Base-by-base conservation (phyloP, 1,140 invertebrate genomes). In the Galleria mellonella region DNA sequence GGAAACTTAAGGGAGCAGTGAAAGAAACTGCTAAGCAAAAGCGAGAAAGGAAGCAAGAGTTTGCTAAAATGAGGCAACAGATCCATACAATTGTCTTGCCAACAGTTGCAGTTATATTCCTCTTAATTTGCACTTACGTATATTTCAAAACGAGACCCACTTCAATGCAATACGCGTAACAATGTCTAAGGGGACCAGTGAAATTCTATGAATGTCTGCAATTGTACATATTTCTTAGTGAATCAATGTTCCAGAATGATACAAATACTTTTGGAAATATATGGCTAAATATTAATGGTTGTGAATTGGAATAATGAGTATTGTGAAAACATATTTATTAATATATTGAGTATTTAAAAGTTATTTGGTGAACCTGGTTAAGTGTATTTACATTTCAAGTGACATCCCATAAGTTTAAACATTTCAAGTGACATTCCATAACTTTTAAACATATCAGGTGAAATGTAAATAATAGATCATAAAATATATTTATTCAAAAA, bases 11-110 rank as follows among this genome's bases (percentile, higher is more conserved):
- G 76, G 92, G 92, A 42, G 91, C 92, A 41, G 90, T 91, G 15
- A 95, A 95, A 83, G 93, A 95, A 86, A 93, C 91, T 0, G 90
- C 91, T n/a, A 93, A 92, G 73, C 93, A 96, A 72, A 94, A 94
- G 66, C 91, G 92, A 46, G 92, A 95, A 60, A 87, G 94, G 14
- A 94, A 93, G 78, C 92, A 92, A 71, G 94, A 95, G 54, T 94
- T 94, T 61, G 77, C 92, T 3, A 91, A 94, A 72, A 92, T 92
- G 55, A 92, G 94, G 53, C 90, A 92, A 61, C 89, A 93, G 67
- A 85, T 93, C 4, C 90, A 92, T 54, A 94, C 93, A 0, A 83
- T 95, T 29, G 94, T 92, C 13, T 66, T 95, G 48, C 94, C 94
- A 4, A 90, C 91, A 12, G 55, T 94, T 17, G 88, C 76, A 31